These are phyloP conservation scores for Oreochromis grahami DNA, from an alignment of 2,797 vertebrate genomes.

Conservation along the genomic window DNA sequence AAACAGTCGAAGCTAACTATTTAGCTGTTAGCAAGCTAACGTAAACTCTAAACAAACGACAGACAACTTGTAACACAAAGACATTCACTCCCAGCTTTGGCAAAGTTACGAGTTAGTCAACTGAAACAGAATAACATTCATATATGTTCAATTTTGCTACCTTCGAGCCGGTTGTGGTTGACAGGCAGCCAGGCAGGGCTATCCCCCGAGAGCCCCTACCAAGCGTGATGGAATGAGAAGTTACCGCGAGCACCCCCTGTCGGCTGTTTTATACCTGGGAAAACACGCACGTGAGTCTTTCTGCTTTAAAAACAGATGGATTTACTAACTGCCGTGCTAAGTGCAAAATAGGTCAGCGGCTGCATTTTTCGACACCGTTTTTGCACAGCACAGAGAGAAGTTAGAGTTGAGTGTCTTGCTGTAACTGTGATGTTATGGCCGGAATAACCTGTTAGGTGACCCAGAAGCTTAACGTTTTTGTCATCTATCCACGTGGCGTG, in stretches of 20 bases:
- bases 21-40: conserved; percentile 38
- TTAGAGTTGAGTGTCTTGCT: background rate
- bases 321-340: background rate
- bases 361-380: background rate
- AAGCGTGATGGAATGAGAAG: background rate
- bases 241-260: conserved; percentile 10
- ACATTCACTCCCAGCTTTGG: background rate
- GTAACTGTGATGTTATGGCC: background rate
- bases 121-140: background rate
- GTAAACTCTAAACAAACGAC: background rate
- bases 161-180: conserved; percentile 39
- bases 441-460: background rate
- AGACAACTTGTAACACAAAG: background rate
- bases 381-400: background rate
- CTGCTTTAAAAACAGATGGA: background rate
- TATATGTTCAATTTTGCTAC: conserved; percentile 14
- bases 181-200: conserved; percentile 19
- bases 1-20: conserved; percentile 6
- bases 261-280: background rate
- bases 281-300: background rate
- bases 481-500: too few species aligned
- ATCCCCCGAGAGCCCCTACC: conserved; percentile 11
- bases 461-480: background rate
- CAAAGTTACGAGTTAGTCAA: background rate
- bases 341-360: background rate